Base-by-base conservation (phyloP, 2,888 invertebrate species). In the Teleogryllus oceanicus region DNA sequence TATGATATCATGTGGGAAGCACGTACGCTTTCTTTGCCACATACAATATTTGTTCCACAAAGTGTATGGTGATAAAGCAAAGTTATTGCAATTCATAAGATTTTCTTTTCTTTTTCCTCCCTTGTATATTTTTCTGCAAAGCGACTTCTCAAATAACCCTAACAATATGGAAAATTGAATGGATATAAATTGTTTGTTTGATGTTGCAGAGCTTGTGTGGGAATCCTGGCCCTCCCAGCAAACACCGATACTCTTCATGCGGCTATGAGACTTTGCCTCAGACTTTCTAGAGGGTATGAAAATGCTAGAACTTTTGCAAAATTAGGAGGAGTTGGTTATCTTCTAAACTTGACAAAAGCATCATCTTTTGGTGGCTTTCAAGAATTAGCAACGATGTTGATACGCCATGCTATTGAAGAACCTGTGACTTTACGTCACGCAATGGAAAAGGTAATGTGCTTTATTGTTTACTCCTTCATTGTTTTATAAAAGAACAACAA, bases 201-300 rank as follows among this genome's bases (percentile, higher is more conserved):
- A 51, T 78, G 49, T 83, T 84, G 21, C 79, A 88, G 89, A 80
- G 89, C 91, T 12, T 92, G 93, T 84, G 94, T 94, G 0, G 90
- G 90, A 74, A 86, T 95, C 78, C 88, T 95, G 85, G 90, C 91
- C 49, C 90, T 92, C 50, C 90, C 92, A 2, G 91, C 94, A 2
- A 93, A 94, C 84, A 90, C 93, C 3, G 94, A 94, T 84, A 91
- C 94, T 1, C 88, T 95, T n/a, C 92, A 94, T 84, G 94, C 95
- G 0, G 89, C 93, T 5, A 89, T 96, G 88, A 91, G 94, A 80
- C 89, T 95, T 11, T 92, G 92, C 81, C 89, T 95, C 11, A 89
- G 95, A 10, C 86, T 94, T 18, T 95, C 95, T 0, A 89, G 94
- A 80, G 90, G 92, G 84, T 93, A 92, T 85, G 90, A 92, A 81